A percentile compares a stretch with the other conserved stretches of the same genome.
phyloP scores from a whole-genome alignment of 2,888 invertebrate species.

The Harmothoe impar region DNA sequence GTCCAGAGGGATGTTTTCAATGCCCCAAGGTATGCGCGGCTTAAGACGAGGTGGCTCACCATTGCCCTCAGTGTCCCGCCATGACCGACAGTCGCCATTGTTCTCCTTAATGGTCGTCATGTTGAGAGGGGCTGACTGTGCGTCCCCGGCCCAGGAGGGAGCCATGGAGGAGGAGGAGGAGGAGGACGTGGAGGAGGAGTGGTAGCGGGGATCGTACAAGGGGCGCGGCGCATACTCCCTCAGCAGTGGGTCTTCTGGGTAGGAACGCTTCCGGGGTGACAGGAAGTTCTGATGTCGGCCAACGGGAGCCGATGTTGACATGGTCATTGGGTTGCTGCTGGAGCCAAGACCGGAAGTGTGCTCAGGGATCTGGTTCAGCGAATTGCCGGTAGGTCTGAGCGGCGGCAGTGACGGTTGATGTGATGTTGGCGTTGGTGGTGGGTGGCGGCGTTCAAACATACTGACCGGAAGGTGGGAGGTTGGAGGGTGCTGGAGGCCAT shows the following conservation, averaged over 20 bases:
- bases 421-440: background rate
- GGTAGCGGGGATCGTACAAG: background rate
- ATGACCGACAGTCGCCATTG: background rate
- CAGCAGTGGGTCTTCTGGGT: background rate
- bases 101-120: slow-evolving; percentile 44
- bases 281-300: background rate
- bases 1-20: slow-evolving; percentile 56
- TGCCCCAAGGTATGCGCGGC: slow-evolving; percentile 51
- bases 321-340: background rate
- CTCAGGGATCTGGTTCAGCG: background rate
- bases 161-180: background rate
- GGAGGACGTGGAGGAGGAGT: background rate
- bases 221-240: background rate
- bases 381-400: background rate
- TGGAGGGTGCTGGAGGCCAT: background rate
- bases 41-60: background rate
- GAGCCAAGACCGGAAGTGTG: background rate
- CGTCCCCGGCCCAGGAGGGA: background rate
- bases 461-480: background rate
- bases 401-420: background rate
- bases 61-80: background rate
- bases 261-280: background rate
- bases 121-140: slow-evolving; percentile 37
- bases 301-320: background rate
- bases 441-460: background rate